A percentile compares a stretch with the other conserved stretches of the same genome.
phyloP scores from a whole-genome alignment of 35 echinoderm and acorn worm genomes.

The Anneissia japonica region DNA sequence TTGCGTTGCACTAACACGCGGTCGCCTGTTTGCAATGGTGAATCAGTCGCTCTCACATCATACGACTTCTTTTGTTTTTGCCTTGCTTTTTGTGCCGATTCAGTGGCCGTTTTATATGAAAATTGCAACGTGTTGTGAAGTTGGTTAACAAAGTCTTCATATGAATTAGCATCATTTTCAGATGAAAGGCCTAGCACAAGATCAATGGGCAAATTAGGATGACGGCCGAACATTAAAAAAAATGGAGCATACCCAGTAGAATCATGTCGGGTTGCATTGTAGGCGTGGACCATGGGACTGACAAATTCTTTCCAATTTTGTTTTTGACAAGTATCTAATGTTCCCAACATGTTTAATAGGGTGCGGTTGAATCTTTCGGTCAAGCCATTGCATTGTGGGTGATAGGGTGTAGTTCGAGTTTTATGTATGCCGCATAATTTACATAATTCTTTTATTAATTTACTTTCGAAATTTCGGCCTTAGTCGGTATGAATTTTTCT shows the following conservation, averaged over 20 bases:
- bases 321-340: not conserved
- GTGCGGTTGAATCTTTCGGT: not conserved
- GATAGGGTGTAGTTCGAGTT: constrained; percentile 3
- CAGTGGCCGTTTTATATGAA: constrained; percentile 13
- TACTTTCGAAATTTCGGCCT: constrained; percentile 3
- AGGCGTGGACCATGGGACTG: not conserved
- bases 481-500: not conserved
- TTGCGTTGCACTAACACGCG: constrained; percentile 19
- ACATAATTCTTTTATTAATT: constrained; percentile 14
- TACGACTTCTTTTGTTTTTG: not conserved
- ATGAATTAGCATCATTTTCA: not conserved
- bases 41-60: not conserved
- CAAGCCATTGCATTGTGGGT: not conserved
- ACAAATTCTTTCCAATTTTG: not conserved
- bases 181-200: not conserved
- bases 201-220: not conserved
- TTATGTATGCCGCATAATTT: not conserved
- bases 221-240: constrained; percentile 22
- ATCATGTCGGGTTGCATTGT: constrained; percentile 21
- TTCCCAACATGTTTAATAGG: not conserved
- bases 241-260: constrained; percentile 44
- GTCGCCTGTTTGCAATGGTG: not conserved
- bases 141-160: not conserved
- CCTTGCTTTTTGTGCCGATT: not conserved
- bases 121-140: not conserved